Conservation (phyloP, 2,888 invertebrate genomes). For the Phyto melanocephala region DNA sequence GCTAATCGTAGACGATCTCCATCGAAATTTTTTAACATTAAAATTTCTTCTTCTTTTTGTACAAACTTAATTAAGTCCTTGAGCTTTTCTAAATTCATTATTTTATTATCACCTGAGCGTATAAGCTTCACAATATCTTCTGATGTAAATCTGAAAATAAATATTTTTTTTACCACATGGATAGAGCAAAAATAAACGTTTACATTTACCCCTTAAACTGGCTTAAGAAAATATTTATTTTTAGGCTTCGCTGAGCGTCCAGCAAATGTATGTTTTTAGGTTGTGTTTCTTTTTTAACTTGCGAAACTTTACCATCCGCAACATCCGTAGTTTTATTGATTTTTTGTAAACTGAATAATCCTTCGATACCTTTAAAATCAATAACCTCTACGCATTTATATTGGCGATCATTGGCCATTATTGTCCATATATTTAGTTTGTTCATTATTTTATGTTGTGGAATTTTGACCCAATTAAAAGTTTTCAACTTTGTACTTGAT, state of each 20-base stretch:
- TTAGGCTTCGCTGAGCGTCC: constrained; percentile 95
- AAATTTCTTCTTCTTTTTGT: constrained; percentile 95
- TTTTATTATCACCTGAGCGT: constrained; percentile 89
- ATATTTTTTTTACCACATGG: not conserved
- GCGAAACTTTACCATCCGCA: constrained; percentile 78
- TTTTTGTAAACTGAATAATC: constrained; percentile 92
- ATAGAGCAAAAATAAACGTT: no score
- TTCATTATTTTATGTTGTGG: constrained; percentile 94
- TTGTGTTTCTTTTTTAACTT: constrained; percentile 84
- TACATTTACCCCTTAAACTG: constrained; percentile 90
- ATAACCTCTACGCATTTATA: constrained; percentile 90
- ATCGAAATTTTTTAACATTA: constrained; percentile 91
- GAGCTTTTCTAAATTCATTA: constrained; percentile 93
- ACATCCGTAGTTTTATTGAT: constrained; percentile 75
- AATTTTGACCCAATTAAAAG: constrained; percentile 98
- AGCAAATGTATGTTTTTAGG: constrained; percentile 92
- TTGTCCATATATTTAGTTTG: constrained; percentile 94
- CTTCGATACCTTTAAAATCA: constrained; percentile 96
- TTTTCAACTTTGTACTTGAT: constrained; percentile 97
- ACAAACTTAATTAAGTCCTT: constrained; percentile 94
- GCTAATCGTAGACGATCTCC: constrained; percentile 92
- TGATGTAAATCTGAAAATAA: constrained; percentile 81
- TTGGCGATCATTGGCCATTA: constrained; percentile 91
- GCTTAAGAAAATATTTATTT: constrained; percentile 98
- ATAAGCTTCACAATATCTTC: constrained; percentile 94